phyloP scores from a whole-genome alignment of 2,888 invertebrate genomes.

The Druceiella hillmani region DNA sequence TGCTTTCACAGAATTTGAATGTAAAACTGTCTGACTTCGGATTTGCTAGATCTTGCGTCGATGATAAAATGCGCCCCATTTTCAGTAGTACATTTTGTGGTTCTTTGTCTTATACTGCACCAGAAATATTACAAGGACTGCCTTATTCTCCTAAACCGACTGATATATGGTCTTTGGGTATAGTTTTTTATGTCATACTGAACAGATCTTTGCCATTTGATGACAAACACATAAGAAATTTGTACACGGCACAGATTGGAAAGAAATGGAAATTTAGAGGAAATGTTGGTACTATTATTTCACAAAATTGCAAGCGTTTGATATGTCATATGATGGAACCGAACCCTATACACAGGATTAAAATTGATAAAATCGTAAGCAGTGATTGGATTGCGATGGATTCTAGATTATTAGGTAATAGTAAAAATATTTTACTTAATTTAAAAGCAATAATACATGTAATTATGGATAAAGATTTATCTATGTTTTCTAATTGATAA shows the following conservation, averaged over 20 bases:
- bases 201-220: conserved; percentile 83
- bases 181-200: conserved; percentile 75
- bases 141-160: conserved; percentile 67
- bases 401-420: conserved; percentile 42
- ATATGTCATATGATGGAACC: conserved; percentile 64
- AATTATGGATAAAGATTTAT: no score
- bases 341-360: conserved; percentile 52
- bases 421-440: no score
- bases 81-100: conserved; percentile 81
- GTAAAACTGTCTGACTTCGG: conserved; percentile 81
- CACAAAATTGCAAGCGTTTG: conserved; percentile 58
- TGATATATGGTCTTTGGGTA: conserved; percentile 77
- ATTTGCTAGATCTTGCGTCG: conserved; percentile 55
- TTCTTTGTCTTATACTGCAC: conserved; percentile 80
- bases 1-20: conserved; percentile 66
- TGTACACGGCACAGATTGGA: conserved; percentile 57
- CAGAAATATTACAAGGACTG: conserved; percentile 74
- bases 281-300: conserved; percentile 52
- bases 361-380: conserved; percentile 52
- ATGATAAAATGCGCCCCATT: conserved; percentile 39
- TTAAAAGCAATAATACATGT: no score
- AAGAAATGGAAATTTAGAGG: conserved; percentile 65
- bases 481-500: no score
- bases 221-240: conserved; percentile 64
- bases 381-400: conserved; percentile 65